Percentiles rank a stretch among this genome's conserved stretches.
Conservation (phyloP, 2,797 vertebrate species). For the Danio aesculapii region DNA sequence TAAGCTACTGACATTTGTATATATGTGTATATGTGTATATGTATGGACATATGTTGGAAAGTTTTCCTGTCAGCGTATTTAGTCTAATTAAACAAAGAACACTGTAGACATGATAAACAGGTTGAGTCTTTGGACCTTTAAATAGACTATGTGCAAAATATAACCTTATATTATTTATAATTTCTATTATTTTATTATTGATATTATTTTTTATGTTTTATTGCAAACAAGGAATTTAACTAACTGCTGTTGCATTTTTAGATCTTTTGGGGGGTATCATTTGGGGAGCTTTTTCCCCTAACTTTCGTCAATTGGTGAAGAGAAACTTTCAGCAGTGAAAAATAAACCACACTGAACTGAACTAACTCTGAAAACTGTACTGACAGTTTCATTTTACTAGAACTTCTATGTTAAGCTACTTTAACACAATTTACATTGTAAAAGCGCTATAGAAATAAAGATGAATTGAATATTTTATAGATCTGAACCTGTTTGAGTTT, state of each 20-base stretch:
- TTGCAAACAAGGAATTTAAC: neutral
- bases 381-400: no score
- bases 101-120: neutral
- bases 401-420: no score
- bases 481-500: neutral
- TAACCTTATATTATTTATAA: neutral
- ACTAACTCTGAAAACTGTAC: no score
- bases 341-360: no score
- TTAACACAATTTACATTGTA: no score
- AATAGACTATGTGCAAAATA: constrained; percentile 5
- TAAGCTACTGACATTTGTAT: constrained; percentile 38
- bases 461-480: no score
- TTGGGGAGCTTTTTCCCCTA: no score
- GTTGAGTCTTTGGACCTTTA: neutral
- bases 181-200: no score
- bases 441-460: no score
- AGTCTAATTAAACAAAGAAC: constrained; percentile 6
- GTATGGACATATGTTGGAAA: constrained; percentile 29
- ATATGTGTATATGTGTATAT: constrained; percentile 14
- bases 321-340: no score
- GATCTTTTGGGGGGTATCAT: neutral
- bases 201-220: no score
- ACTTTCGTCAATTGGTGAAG: no score
- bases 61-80: neutral
- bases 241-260: neutral